Conservation (phyloP, 2,113 vertebrate genomes). For the Myotis davidii region DNA sequence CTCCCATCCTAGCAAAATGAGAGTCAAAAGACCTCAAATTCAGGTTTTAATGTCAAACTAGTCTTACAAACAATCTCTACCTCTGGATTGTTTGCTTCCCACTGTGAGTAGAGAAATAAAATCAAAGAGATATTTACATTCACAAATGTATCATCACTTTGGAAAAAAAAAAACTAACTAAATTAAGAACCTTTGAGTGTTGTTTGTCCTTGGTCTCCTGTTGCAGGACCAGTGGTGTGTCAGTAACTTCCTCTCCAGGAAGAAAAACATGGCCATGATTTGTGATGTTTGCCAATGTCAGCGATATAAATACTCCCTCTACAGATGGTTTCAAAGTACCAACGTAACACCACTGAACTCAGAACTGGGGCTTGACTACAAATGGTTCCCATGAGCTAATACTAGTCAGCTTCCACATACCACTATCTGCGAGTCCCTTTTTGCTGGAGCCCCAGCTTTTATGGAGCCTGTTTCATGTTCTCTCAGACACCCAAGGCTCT, state of each 20-base stretch:
- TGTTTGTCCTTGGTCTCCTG: background rate
- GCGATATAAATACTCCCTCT: background rate
- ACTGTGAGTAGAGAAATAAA: background rate
- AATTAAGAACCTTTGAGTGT: background rate
- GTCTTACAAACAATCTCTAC: background rate
- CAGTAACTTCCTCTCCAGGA: background rate
- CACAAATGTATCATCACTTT: background rate
- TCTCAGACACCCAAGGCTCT: background rate
- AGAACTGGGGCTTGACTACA: background rate
- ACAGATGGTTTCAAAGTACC: background rate
- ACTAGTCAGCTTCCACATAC: background rate
- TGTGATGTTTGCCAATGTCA: background rate
- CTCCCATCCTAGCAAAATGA: background rate
- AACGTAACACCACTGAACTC: background rate
- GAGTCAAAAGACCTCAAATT: background rate
- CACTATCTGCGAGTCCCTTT: background rate
- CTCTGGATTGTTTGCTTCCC: background rate
- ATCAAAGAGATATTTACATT: background rate
- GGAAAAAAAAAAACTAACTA: background rate
- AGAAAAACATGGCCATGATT: background rate
- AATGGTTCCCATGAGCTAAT: background rate
- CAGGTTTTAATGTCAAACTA: conserved; percentile 41
- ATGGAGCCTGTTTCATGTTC: background rate
- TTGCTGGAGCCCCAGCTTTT: background rate
- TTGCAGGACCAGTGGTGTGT: background rate